Evolutionary conservation across 2,797 vertebrate genomes (phyloP).

Genomic region (Allochrocebus solatus): DNA sequence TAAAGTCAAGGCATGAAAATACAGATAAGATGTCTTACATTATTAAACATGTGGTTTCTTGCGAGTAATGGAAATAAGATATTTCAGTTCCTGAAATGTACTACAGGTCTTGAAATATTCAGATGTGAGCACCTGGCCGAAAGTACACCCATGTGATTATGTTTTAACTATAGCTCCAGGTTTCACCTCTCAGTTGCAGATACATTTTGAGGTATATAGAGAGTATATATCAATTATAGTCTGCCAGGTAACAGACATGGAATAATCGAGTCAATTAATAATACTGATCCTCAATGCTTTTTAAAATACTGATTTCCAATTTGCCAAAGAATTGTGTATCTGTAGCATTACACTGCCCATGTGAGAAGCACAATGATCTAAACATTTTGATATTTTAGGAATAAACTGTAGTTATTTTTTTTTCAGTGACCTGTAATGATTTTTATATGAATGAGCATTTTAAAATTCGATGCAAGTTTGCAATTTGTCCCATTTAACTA

Average conservation of each 20-base stretch:
- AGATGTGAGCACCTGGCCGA: conserved; percentile 39
- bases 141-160: conserved; percentile 3
- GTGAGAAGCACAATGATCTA: background rate
- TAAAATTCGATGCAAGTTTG: conserved; percentile 7
- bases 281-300: conserved; percentile 14
- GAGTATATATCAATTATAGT: background rate
- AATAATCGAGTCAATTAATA: conserved; percentile 24
- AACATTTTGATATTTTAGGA: conserved; percentile 1
- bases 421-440: background rate
- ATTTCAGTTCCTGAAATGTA: conserved; percentile 29
- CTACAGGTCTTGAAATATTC: conserved; percentile 40
- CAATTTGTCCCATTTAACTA: background rate
- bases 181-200: conserved; percentile 24
- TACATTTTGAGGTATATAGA: background rate
- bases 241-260: background rate
- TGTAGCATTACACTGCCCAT: background rate
- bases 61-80: conserved; percentile 43
- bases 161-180: conserved; percentile 39
- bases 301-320: conserved; percentile 2
- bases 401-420: conserved; percentile 33
- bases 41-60: conserved; percentile 43
- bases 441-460: background rate
- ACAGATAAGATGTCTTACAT: background rate
- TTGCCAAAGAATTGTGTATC: background rate
- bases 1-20: conserved; percentile 8